These are phyloP conservation scores for Tetramorium parvispinum DNA, from an alignment of 1,140 invertebrate genomes.

Conservation along the genomic window DNA sequence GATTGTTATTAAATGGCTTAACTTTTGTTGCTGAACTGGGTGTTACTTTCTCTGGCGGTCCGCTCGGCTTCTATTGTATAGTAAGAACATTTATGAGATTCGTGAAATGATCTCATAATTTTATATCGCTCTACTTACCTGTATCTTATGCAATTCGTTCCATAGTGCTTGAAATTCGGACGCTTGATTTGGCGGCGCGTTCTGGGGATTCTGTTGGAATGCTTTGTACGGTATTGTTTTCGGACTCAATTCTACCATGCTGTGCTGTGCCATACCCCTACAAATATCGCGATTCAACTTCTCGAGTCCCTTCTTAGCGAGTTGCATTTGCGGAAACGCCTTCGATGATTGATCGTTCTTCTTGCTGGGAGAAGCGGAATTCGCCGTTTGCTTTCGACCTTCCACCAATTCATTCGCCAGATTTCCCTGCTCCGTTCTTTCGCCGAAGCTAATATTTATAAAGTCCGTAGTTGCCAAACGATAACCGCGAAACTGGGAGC, in stretches of 20 bases:
- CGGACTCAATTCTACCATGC: neutral
- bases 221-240: neutral
- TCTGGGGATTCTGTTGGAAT: neutral
- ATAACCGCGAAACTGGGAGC: conserved; percentile 86
- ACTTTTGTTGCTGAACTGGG: neutral
- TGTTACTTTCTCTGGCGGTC: conserved; percentile 39
- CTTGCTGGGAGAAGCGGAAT: conserved; percentile 28
- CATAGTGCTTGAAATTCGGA: conserved; percentile 82
- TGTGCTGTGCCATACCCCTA: conserved; percentile 11
- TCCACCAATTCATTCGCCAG: conserved; percentile 1
- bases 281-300: conserved; percentile 11
- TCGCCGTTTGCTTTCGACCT: neutral
- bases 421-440: conserved; percentile 81
- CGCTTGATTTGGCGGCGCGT: conserved; percentile 19
- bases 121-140: conserved; percentile 61
- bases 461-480: conserved; percentile 86
- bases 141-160: conserved; percentile 81
- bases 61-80: conserved; percentile 49
- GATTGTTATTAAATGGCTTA: conserved; percentile 45
- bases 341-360: conserved; percentile 13
- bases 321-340: conserved; percentile 4
- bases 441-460: conserved; percentile 88
- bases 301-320: conserved; percentile 40
- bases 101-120: neutral
- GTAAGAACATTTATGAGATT: neutral